Percentiles rank a stretch among this genome's conserved stretches.
phyloP scores from a whole-genome alignment of 1,140 invertebrate species.

The Bathynomus jamesi region DNA sequence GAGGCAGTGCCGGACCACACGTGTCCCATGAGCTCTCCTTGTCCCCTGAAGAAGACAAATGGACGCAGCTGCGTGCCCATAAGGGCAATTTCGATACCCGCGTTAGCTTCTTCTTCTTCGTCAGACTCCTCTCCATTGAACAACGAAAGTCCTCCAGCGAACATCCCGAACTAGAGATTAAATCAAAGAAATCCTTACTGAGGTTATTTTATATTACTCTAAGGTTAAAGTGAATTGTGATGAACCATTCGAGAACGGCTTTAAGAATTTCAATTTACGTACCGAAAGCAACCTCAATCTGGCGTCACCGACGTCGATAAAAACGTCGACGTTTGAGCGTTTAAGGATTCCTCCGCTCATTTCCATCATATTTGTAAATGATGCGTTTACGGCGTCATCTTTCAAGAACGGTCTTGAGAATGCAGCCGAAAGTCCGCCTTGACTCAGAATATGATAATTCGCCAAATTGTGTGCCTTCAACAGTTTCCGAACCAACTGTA shows the following conservation, averaged over 20 bases:
- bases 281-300: constrained; percentile 49
- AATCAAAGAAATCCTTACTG: not conserved
- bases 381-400: constrained; percentile 56
- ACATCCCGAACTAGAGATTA: constrained; percentile 59
- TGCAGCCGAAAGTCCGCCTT: constrained; percentile 62
- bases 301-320: constrained; percentile 50
- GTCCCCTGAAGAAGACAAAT: constrained; percentile 74
- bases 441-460: constrained; percentile 60
- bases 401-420: constrained; percentile 53
- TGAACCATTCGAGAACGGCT: not conserved
- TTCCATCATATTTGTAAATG: constrained; percentile 64
- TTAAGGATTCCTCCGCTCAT: constrained; percentile 64
- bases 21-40: constrained; percentile 78
- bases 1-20: constrained; percentile 77
- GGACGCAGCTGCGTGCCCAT: constrained; percentile 69
- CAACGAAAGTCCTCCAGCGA: constrained; percentile 64
- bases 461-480: constrained; percentile 44
- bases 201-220: not conserved
- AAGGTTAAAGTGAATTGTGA: not conserved
- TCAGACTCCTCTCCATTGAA: constrained; percentile 45
- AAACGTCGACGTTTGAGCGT: constrained; percentile 62
- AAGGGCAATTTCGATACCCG: constrained; percentile 74
- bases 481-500: constrained; percentile 36
- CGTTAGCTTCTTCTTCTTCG: constrained; percentile 50
- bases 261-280: constrained; percentile 20